Base-by-base conservation (phyloP, 2,888 invertebrate species). In the Andrena trimmerana region DNA sequence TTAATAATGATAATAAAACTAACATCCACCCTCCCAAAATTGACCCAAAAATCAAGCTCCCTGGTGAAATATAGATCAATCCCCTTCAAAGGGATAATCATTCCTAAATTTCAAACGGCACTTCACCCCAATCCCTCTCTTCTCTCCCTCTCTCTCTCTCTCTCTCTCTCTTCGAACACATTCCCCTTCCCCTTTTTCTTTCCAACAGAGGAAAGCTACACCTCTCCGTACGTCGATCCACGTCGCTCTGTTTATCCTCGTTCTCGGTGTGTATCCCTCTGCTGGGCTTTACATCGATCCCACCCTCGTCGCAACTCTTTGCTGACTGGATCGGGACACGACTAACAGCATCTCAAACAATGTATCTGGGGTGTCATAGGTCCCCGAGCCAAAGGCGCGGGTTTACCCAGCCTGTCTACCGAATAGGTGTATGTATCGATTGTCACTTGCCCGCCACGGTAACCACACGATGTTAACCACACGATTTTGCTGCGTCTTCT, bases 331-430 rank as follows among this genome's bases (percentile, higher is more conserved):
- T 84, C 85, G 86, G 69, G 81, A 88, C 88, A 82, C 83, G 84
- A 80, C 88, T 88, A 88, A 86, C 87, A 84, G 81, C 87, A 86
- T 88, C 85, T 86, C 87, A 88, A 88, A 88, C 88, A 88, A 87
- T 88, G 86, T 86, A 84, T 84, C 81, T 72, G 70, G 74, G 67
- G 72, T 82, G 86, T 84, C 84, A 63, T 81, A 73, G 86, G 75
- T 70, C 66, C 57, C 69, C 59, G 42, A 68, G 70, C 75, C 77
- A 54, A 52, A 63, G 73, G 66, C 70, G 36, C 59, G 60, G 79
- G 79, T 80, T 84, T 81, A 77, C 77, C 67, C 29, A 57, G 57
- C 29, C 65, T 80, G 78, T 66, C 80, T 77, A 33, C 79, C 57
- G 75, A 74, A 83, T 83, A 71, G 82, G 80, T 78, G 85, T 85